phyloP scores from a whole-genome alignment of 30 jellyfish, hydroid and myxozoan genomes.

The Chironex yamaguchii region DNA sequence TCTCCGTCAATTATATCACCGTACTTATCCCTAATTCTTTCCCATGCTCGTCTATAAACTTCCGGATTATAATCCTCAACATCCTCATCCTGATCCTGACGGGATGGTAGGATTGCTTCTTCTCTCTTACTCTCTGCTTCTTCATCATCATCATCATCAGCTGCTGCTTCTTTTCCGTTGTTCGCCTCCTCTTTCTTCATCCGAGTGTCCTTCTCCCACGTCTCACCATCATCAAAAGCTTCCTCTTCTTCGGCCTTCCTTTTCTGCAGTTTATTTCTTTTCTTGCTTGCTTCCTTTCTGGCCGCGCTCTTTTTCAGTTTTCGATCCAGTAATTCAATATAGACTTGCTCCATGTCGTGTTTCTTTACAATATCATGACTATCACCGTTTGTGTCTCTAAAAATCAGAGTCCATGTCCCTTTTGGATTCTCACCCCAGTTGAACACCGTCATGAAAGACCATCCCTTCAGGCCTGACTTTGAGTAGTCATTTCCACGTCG shows the following conservation, averaged over 20 bases:
- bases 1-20: slow-evolving; percentile 10
- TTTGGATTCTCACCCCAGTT: slow-evolving; percentile 99
- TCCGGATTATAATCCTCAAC: slow-evolving; percentile 20
- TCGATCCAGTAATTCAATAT: slow-evolving; percentile 80
- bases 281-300: slow-evolving; percentile 24
- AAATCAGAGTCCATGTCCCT: slow-evolving; percentile 92
- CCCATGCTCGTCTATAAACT: background rate
- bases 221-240: background rate
- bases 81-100: background rate
- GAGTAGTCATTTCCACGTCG: slow-evolving; percentile 81
- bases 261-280: slow-evolving; percentile 9
- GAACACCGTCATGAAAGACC: slow-evolving; percentile 97
- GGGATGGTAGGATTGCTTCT: no score
- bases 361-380: background rate
- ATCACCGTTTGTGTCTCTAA: slow-evolving; percentile 65
- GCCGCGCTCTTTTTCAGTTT: slow-evolving; percentile 62
- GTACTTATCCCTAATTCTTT: slow-evolving; percentile 6
- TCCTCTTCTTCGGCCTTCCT: slow-evolving; percentile 25
- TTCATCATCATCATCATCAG: background rate
- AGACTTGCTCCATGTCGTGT: slow-evolving; percentile 91
- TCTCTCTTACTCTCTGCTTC: background rate
- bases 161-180: background rate
- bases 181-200: background rate
- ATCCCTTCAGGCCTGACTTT: slow-evolving; percentile 85
- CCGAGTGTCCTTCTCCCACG: background rate